Conservation (phyloP, 2,888 invertebrate genomes). For the Frankliniella intonsa region DNA sequence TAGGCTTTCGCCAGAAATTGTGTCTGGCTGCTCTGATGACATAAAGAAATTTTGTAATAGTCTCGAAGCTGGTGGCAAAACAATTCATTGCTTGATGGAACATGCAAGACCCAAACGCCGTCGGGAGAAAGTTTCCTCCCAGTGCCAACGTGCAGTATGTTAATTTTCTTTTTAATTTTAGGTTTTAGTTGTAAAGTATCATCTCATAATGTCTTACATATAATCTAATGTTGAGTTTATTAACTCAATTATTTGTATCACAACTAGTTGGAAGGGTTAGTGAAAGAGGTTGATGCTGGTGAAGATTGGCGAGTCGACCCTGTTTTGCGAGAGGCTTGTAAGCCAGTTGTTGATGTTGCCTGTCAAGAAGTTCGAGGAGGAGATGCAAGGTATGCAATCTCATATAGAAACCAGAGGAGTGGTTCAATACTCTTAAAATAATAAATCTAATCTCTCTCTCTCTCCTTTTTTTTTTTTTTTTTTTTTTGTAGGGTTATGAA, state of each 20-base stretch:
- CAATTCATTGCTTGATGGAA: slow-evolving; percentile 93
- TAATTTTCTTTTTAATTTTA: slow-evolving; percentile 34
- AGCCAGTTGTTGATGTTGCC: slow-evolving; percentile 72
- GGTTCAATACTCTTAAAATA: background rate
- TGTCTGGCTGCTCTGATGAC: slow-evolving; percentile 79
- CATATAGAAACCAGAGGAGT: background rate
- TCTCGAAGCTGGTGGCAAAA: slow-evolving; percentile 75
- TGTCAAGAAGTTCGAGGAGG: slow-evolving; percentile 58
- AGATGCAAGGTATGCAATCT: slow-evolving; percentile 42
- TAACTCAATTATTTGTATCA: background rate
- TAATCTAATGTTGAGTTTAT: slow-evolving; percentile 26
- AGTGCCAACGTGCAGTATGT: slow-evolving; percentile 69
- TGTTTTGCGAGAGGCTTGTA: slow-evolving; percentile 78
- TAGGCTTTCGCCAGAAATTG: slow-evolving; percentile 86
- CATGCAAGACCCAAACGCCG: slow-evolving; percentile 65
- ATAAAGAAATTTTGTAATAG: slow-evolving; percentile 68
- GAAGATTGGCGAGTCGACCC: slow-evolving; percentile 96
- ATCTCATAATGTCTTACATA: background rate
- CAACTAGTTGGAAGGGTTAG: slow-evolving; percentile 65
- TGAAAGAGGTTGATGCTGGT: slow-evolving; percentile 86
- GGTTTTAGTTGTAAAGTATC: background rate
- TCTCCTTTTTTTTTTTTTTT: background rate
- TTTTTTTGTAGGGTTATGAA: slow-evolving; percentile 64
- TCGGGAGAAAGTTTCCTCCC: slow-evolving; percentile 61
- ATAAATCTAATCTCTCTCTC: slow-evolving; percentile 29